Percentiles rank a stretch among this genome's conserved stretches.
phyloP scores from a whole-genome alignment of 2,797 vertebrate genomes.

The Intellagama lesueurii region DNA sequence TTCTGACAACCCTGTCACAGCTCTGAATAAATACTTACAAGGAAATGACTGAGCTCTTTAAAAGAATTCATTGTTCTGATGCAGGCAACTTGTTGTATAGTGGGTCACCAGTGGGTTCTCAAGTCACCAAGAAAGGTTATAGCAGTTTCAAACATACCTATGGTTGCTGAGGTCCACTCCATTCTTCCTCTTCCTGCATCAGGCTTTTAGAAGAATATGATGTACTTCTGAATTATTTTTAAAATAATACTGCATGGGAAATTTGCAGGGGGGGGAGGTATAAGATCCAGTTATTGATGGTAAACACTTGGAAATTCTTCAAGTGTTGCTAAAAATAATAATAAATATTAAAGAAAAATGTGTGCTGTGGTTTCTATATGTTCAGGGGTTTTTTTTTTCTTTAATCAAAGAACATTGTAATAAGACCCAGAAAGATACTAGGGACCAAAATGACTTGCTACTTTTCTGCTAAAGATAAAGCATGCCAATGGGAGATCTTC shows the following conservation, averaged over 20 bases:
- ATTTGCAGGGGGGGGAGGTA: background rate
- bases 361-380: no score
- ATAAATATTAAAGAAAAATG: no score
- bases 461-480: no score
- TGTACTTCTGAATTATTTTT: background rate
- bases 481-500: no score
- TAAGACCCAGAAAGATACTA: no score
- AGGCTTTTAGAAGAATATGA: background rate
- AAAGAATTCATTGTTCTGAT: constrained; percentile 74
- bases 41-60: constrained; percentile 68
- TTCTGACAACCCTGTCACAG: constrained; percentile 70
- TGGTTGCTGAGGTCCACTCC: constrained; percentile 7
- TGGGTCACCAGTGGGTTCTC: constrained; percentile 60
- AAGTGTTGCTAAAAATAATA: no score
- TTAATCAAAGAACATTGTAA: no score
- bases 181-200: fast-evolving
- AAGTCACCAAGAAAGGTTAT: constrained; percentile 68
- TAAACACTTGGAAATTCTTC: background rate
- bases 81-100: constrained; percentile 51
- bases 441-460: no score
- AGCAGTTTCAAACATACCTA: constrained; percentile 37
- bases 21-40: constrained; percentile 59
- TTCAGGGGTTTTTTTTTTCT: no score
- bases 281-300: background rate
- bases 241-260: background rate